Base-by-base conservation (phyloP, 2,888 invertebrate species). In the Notocelia uddmanniana region DNA sequence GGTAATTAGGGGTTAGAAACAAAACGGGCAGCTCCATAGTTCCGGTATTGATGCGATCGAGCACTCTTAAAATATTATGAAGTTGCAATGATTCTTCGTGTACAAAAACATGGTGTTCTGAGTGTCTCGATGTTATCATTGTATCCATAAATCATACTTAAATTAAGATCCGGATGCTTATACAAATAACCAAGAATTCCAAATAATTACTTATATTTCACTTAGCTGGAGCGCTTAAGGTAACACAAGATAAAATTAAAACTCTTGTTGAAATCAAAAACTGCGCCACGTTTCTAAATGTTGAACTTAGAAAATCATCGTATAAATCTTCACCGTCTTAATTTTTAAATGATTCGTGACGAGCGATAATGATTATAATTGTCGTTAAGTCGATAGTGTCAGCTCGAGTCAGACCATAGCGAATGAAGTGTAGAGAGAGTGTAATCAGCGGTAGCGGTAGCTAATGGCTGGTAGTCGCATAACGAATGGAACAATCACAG, bases 381-480 rank as follows among this genome's bases (percentile, higher is more conserved):
- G 88, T 91, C 89, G 84, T 91, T 89, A 91, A 85, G 80, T 83
- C 82, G 81, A 83, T 78, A 85, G 83, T 85, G 83, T 84, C 80
- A 83, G 80, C 76, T 76, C 80, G 82, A 81, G 84, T 88, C 80
- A 84, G 84, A 89, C 90, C 90, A 86, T 88, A 87, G 84, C 86
- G 79, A 91, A 91, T 91, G 81, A 75, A 81, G 81, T 81, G 82
- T 80, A 78, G 80, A 84, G 80, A 84, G 85, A 84, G 73, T 73
- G 78, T 75, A 78, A 80, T 80, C 78, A 80, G 69, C 79, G 74
- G 80, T 76, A 76, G 69, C 80, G 74, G 79, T 76, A 77, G 79
- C 80, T 90, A 88, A 90, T 90, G 84, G 84, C 79, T 83, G 82
- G 89, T 87, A 88, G 89, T 86, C 78, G 89, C 88, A 87, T 89